Evolutionary conservation across 2,797 vertebrate genomes (phyloP), one percentile per base, ranked within the genome.

Genomic region (Catostomus latipinnis): DNA sequence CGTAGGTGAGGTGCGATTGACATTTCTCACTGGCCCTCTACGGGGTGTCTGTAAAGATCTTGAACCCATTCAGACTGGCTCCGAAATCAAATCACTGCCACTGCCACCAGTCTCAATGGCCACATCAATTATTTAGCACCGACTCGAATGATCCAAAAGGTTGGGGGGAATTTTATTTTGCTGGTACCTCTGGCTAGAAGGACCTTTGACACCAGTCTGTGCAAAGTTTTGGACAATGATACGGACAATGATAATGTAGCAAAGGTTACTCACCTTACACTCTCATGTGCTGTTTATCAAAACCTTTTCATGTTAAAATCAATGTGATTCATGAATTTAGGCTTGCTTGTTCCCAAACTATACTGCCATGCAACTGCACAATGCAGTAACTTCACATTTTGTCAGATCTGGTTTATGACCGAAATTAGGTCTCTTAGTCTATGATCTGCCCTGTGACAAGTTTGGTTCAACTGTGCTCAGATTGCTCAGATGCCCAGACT

Each of bases 41-140:
- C 75, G 56, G 86, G 86, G 80, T 82, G 82, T 87, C 88, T 87
- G 86, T 88, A 87, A 87, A 85, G 86, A 86, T 87, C 80, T 81
- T 85, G 86, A 88, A 87, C 88, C 88, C 86, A 88, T 87, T 87
- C 88, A 86, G 86, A 83, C 85, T 84, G 77, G 83, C 85, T 85
- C 81, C 82, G 80, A 86, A 88, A 87, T 87, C 88, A 88, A 88
- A 88, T 88, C 86, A 85, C 86, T 73, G 82, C 72, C 74, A 50
- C 69, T 84, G 87, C 80, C 85, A 82, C 86, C 72, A 65, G 82
- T 71, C 75, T 85, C 82, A 85, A 80, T 87, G 84, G 84, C 82
- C 83, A 83, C 86, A 87, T 87, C 86, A 86, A 88, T 88, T 88
- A 88, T 88, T 88, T 88, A 87, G 84, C 75, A 79, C 86, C 57